Evolutionary conservation across 2,797 vertebrate genomes (phyloP), one percentile per base, ranked within the genome.

Genomic region (Pipistrellus pygmaeus): DNA sequence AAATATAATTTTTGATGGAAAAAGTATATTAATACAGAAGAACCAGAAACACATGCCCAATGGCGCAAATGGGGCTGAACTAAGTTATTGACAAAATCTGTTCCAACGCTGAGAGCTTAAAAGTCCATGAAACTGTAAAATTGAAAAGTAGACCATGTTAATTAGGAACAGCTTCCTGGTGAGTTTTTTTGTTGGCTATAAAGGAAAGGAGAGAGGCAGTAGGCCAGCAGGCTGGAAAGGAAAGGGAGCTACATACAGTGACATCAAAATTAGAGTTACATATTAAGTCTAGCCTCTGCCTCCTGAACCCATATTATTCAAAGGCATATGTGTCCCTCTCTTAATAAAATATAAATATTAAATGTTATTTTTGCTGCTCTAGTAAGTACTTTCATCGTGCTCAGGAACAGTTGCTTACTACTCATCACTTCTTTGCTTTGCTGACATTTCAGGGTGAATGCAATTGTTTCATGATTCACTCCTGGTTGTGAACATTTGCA

Each of bases 311-410:
- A 17, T 41, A 76, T 64, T n/a, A 77, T 32, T 2, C 23, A 83
- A 90, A 91, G 15, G 7, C 48, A 62, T 21, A 55, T 53, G 4
- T 62, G 17, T 27, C 38, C 18, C 7, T 75, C 41, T n/a, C 60
- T 77, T 95, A 94, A 90, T 87, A 71, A 87, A 92, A 89, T 71
- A 68, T 82, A 93, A 95, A 94, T 94, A 93, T 88, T 85, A 64
- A 78, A 20, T 57, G 20, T 21, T 94, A 60, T 85, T 87, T 93
- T 60, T 95, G 69, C 82, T 91, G 25, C 80, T 88, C 46, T 85
- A 73, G 71, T 88, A 94, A 92, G 75, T 85, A 41, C 18, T 88
- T 93, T 66, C 5, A 64, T 38, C 27, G 48, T 2, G 2, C 25
- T 93, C 46, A 27, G 80, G 32, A 66, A 72, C 91, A 57, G 64